These are phyloP conservation scores for Microctonus hyperodae DNA, from an alignment of 2,888 invertebrate genomes.

Conservation along the genomic window DNA sequence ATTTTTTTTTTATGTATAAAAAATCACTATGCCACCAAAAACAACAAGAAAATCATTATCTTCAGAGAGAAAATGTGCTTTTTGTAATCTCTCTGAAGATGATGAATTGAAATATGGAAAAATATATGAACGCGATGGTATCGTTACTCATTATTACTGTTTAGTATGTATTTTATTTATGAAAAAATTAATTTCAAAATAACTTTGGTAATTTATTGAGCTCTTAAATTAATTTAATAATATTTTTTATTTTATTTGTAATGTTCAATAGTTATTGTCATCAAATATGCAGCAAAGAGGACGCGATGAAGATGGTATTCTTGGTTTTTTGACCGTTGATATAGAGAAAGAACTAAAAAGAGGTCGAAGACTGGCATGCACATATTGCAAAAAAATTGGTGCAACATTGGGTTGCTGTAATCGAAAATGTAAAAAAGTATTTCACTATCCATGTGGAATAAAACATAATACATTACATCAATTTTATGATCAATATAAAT, in stretches of 20 bases:
- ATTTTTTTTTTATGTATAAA: neutral
- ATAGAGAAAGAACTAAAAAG: slow-evolving; percentile 73
- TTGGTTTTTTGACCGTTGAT: slow-evolving; percentile 76
- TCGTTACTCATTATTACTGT: slow-evolving; percentile 78
- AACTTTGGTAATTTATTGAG: too few relatives aligned
- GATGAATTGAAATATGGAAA: slow-evolving; percentile 69
- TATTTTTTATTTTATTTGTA: neutral
- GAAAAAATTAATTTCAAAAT: slow-evolving; percentile 11
- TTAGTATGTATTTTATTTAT: slow-evolving; percentile 66
- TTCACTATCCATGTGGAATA: slow-evolving; percentile 80
- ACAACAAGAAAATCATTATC: neutral
- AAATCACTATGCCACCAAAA: slow-evolving; percentile 7
- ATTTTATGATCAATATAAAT: slow-evolving; percentile 72
- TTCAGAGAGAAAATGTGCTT: slow-evolving; percentile 42
- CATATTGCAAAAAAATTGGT: slow-evolving; percentile 70
- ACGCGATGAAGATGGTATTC: slow-evolving; percentile 72
- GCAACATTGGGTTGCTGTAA: slow-evolving; percentile 80
- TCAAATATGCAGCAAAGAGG: slow-evolving; percentile 76
- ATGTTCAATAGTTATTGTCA: slow-evolving; percentile 70
- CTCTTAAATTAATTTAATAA: too few relatives aligned
- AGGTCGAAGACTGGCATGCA: slow-evolving; percentile 73
- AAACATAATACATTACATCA: slow-evolving; percentile 70
- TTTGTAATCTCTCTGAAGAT: slow-evolving; percentile 66
- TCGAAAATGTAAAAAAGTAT: slow-evolving; percentile 70
- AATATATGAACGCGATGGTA: slow-evolving; percentile 66